These are phyloP conservation scores for Microchirus variegatus DNA, from an alignment of 2,797 vertebrate species.

Conservation along the genomic window DNA sequence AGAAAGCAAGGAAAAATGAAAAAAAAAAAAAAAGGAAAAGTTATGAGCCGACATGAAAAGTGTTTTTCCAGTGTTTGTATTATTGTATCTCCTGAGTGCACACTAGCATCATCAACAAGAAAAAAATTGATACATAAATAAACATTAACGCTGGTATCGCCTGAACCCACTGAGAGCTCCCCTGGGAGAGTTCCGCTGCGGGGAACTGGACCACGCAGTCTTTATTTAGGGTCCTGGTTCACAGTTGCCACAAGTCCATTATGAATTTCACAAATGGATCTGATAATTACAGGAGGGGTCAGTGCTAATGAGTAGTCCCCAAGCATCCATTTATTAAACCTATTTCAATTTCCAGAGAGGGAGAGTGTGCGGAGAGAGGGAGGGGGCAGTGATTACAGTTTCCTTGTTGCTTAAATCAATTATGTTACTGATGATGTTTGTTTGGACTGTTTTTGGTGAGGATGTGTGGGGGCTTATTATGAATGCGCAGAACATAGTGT, in stretches of 20 bases:
- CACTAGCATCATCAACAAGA: conserved; percentile 33
- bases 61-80: conserved; percentile 3
- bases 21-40: conserved; percentile 3
- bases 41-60: conserved; percentile 6
- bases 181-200: conserved; percentile 59
- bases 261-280: conserved; percentile 86
- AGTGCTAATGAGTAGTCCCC: conserved; percentile 77
- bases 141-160: conserved; percentile 44
- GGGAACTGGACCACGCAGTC: conserved; percentile 69
- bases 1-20: conserved; percentile 6
- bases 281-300: conserved; percentile 83
- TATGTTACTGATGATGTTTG: conserved; percentile 73
- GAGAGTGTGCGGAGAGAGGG: conserved; percentile 23
- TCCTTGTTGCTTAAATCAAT: conserved; percentile 80
- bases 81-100: conserved; percentile 24
- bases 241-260: conserved; percentile 80
- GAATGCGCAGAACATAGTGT: not conserved
- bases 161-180: conserved; percentile 59
- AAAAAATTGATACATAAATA: conserved; percentile 23
- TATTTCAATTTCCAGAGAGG: conserved; percentile 79
- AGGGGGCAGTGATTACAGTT: conserved; percentile 73
- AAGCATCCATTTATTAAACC: conserved; percentile 82
- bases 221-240: conserved; percentile 75
- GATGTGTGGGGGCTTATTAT: conserved; percentile 22
- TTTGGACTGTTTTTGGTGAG: conserved; percentile 38